Evolutionary conservation across 1,140 invertebrate genomes (phyloP).

Genomic region (Drosophila bifasciata): DNA sequence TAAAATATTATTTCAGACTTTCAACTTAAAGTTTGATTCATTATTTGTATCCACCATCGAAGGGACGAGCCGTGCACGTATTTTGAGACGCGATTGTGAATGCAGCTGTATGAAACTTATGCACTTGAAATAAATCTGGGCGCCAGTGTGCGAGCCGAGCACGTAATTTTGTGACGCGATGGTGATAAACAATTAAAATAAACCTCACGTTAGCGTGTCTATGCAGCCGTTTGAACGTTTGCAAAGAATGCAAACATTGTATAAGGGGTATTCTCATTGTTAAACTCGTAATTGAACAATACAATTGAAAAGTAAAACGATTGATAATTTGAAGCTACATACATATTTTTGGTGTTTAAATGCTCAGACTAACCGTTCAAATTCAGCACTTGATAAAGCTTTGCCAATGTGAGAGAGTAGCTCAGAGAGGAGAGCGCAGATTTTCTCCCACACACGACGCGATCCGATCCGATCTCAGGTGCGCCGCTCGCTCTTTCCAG

Average conservation of each 20-base stretch:
- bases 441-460: constrained; percentile 3
- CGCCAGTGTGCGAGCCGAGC: constrained; percentile 38
- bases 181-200: constrained; percentile 39
- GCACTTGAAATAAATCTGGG: too few species aligned
- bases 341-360: too few species aligned
- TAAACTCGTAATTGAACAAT: too few species aligned
- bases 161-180: constrained; percentile 27
- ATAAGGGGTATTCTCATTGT: neutral
- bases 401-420: too few species aligned
- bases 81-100: constrained; percentile 35
- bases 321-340: too few species aligned
- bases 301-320: too few species aligned
- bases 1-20: neutral
- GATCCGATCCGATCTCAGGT: constrained; percentile 22
- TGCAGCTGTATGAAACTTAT: neutral
- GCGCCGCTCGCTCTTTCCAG: constrained; percentile 20
- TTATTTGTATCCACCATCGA: neutral
- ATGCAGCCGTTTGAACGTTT: constrained; percentile 1
- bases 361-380: too few species aligned
- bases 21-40: neutral
- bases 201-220: constrained; percentile 65
- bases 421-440: constrained; percentile 5
- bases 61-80: constrained; percentile 41
- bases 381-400: neutral
- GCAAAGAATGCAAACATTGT: constrained; percentile 8